These are phyloP conservation scores for Oceanodroma tethys DNA, from an alignment of 2,113 vertebrate species.

Conservation along the genomic window DNA sequence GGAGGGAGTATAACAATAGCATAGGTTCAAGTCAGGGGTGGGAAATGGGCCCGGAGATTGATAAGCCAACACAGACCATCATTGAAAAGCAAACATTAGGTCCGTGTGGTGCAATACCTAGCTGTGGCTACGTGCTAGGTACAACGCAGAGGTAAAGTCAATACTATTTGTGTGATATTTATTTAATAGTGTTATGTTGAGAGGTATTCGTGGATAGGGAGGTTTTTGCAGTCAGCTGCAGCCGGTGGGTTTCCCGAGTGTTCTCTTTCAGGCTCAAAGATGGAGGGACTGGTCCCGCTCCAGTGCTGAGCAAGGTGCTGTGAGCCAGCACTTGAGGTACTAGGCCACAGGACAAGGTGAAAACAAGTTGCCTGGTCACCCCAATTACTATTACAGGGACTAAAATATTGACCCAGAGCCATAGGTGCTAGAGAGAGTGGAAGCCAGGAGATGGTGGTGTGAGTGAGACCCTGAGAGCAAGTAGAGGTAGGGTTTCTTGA, in stretches of 20 bases:
- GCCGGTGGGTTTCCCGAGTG: neutral
- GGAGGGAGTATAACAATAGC: neutral
- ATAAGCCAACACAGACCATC: neutral
- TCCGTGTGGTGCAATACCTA: neutral
- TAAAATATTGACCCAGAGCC: neutral
- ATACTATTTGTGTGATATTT: neutral
- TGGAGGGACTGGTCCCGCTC: neutral
- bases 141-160: neutral
- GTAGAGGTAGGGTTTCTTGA: neutral
- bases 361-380: neutral
- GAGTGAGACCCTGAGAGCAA: neutral
- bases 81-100: neutral
- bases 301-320: neutral
- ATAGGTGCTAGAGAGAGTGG: neutral
- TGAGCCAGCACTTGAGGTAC: neutral
- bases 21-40: neutral
- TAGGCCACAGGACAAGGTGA: neutral
- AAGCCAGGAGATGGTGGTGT: neutral
- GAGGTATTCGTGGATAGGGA: neutral
- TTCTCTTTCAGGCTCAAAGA: neutral
- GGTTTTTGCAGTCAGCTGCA: neutral
- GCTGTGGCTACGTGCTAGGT: slow-evolving; percentile 3
- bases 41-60: neutral
- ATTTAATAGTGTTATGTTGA: neutral
- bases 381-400: neutral